phyloP scores from a whole-genome alignment of 2,797 vertebrate genomes.

The Mycteria americana region DNA sequence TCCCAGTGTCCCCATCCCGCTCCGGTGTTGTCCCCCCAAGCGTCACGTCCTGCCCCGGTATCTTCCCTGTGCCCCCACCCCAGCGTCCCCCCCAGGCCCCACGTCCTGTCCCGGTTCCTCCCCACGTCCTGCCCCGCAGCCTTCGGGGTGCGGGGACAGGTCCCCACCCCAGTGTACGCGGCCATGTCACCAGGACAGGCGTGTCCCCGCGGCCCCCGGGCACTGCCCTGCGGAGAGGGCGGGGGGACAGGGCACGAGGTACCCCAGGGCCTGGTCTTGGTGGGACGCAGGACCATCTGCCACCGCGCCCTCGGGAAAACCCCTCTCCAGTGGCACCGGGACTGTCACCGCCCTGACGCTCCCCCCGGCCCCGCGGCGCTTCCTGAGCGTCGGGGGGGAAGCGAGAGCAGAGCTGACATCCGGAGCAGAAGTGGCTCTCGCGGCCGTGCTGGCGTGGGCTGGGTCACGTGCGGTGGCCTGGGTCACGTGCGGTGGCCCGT shows the following conservation, averaged over 20 bases:
- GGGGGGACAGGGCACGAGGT: not conserved
- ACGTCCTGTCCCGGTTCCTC: not conserved
- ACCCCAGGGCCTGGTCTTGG: accelerated
- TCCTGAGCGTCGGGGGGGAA: constrained; percentile 41
- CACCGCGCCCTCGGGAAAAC: not conserved
- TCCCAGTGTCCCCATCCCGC: not conserved
- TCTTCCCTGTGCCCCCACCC: not conserved
- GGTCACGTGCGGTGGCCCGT: not conserved
- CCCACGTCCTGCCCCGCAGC: not conserved
- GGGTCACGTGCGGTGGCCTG: not conserved
- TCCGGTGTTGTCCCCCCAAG: not conserved
- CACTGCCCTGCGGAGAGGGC: not conserved
- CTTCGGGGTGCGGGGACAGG: accelerated
- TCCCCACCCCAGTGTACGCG: accelerated
- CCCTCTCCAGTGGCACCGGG: not conserved
- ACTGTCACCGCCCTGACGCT: not conserved
- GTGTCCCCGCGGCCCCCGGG: accelerated
- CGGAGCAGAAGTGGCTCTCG: constrained; percentile 19
- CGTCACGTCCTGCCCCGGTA: not conserved
- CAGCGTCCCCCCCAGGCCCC: too few species aligned
- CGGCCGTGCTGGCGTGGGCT: not conserved
- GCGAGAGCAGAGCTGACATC: constrained; percentile 6
- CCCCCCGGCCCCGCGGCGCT: not conserved
- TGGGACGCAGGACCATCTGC: accelerated
- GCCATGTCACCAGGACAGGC: not conserved